Percentiles rank a stretch among this genome's conserved stretches.
phyloP scores from a whole-genome alignment of 2,797 vertebrate genomes.

The Leucoraja ocellata region DNA sequence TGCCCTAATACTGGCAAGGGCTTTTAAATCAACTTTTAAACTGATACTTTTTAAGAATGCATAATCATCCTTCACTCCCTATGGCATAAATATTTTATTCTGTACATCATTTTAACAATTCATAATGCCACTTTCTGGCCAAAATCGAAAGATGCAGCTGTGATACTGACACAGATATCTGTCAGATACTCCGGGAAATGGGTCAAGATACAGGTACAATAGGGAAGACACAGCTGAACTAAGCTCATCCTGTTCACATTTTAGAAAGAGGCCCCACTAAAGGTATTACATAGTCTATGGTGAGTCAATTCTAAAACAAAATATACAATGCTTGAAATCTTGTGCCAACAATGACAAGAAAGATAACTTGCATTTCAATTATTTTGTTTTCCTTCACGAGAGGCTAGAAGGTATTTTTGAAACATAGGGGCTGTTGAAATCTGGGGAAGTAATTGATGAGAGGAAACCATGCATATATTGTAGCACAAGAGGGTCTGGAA shows the following conservation, averaged over 20 bases:
- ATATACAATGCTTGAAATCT: neutral
- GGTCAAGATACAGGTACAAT: constrained; percentile 4
- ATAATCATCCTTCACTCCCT: neutral
- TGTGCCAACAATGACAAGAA: neutral
- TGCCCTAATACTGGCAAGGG: neutral
- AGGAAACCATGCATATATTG: neutral
- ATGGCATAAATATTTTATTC: neutral
- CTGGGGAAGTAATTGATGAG: neutral
- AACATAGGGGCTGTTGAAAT: neutral
- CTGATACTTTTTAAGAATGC: neutral
- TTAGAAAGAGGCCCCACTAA: constrained; percentile 8
- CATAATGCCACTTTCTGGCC: neutral
- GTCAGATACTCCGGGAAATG: neutral
- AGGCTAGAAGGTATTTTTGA: neutral
- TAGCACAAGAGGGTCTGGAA: neutral
- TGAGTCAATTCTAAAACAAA: neutral
- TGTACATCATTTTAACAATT: neutral
- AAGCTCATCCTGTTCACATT: constrained; percentile 21
- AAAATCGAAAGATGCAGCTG: neutral
- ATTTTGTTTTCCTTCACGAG: too few relatives aligned
- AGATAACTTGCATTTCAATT: neutral
- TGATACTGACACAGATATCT: neutral
- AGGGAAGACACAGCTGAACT: neutral
- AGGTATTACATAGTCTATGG: neutral
- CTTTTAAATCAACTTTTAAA: too few relatives aligned